phyloP scores from a whole-genome alignment of 2,113 vertebrate species.

The Epinephelus moara region DNA sequence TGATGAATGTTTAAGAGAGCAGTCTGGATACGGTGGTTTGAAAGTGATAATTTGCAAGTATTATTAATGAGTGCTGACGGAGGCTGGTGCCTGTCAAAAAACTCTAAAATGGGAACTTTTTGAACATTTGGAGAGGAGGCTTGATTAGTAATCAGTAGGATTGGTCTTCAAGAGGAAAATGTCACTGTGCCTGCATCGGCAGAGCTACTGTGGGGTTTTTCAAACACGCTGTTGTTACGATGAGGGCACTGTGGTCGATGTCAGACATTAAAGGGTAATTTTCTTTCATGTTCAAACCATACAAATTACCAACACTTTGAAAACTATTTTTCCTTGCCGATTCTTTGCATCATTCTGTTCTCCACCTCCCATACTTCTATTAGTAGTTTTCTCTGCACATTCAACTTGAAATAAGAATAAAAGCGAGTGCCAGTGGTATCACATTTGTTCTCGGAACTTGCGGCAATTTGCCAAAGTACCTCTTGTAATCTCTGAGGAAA shows the following conservation, averaged over 20 bases:
- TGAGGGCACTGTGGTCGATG: neutral
- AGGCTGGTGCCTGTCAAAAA: conserved; percentile 8
- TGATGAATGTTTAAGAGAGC: conserved; percentile 48
- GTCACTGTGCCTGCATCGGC: conserved; percentile 23
- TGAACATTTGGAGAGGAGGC: conserved; percentile 37
- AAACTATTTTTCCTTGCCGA: neutral
- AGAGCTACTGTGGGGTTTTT: conserved; percentile 11
- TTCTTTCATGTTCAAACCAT: conserved; percentile 15
- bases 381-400: neutral
- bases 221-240: conserved; percentile 11
- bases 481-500: conserved; percentile 5
- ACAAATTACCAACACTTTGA: neutral
- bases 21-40: conserved; percentile 2
- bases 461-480: neutral
- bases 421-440: neutral
- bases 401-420: conserved; percentile 1
- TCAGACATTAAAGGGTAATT: conserved; percentile 5
- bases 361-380: neutral
- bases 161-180: conserved; percentile 33
- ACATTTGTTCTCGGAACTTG: conserved; percentile 1
- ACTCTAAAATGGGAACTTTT: conserved; percentile 26
- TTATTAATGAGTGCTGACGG: conserved; percentile 37
- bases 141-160: conserved; percentile 68
- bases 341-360: neutral
- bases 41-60: conserved; percentile 38